Evolutionary conservation across 2,113 vertebrate species (phyloP).

Genomic region (Gnathonemus echidnorhynchus): DNA sequence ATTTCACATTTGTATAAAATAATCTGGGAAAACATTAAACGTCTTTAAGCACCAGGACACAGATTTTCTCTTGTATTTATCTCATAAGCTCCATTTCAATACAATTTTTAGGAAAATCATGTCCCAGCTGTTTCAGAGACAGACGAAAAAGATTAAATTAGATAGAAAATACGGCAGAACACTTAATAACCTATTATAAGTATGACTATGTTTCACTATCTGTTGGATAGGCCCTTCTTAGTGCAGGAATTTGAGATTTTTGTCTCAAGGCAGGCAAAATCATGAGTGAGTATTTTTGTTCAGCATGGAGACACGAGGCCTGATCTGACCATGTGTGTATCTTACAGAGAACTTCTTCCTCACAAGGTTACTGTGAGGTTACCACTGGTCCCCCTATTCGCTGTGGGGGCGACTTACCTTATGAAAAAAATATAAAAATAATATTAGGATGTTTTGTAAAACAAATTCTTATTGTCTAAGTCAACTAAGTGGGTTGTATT

Average conservation of each 20-base stretch:
- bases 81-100: not conserved
- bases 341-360: not conserved
- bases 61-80: not conserved
- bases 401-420: not conserved
- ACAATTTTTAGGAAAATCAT: not conserved
- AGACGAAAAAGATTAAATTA: not conserved
- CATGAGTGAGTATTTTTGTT: not conserved
- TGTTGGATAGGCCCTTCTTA: not conserved
- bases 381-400: not conserved
- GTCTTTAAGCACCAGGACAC: not conserved
- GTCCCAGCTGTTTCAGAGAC: not conserved
- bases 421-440: not conserved
- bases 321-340: not conserved
- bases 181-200: not conserved
- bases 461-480: not conserved
- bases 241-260: not conserved
- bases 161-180: not conserved
- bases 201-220: not conserved
- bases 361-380: not conserved
- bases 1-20: not conserved
- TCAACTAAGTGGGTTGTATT: not conserved
- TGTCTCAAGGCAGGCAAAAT: not conserved
- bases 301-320: not conserved
- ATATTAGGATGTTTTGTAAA: not conserved
- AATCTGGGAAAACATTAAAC: not conserved